Conservation (phyloP, 2,888 invertebrate species). For the Nematopogon swammerdamellus region DNA sequence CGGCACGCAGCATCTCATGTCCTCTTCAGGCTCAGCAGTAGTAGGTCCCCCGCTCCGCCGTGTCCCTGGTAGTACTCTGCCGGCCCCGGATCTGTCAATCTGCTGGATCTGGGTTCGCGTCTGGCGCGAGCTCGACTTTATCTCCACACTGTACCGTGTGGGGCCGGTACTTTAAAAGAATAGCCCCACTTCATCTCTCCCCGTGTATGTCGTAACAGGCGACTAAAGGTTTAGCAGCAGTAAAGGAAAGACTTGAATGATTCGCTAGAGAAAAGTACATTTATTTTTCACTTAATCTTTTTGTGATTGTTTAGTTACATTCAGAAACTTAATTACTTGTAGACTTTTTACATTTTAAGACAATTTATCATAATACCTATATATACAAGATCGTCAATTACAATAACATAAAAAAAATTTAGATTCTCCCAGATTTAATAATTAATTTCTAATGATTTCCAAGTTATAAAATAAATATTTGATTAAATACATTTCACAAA, state of each 20-base stretch:
- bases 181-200: too few relatives aligned
- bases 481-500: neutral
- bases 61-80: too few relatives aligned
- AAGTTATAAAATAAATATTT: neutral
- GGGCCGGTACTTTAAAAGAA: too few relatives aligned
- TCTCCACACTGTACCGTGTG: too few relatives aligned
- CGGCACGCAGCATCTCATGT: too few relatives aligned
- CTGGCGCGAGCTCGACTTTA: too few relatives aligned
- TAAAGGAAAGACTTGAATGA: constrained; percentile 1
- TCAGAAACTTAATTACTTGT: neutral
- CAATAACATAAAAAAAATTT: constrained; percentile 4
- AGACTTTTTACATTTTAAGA: constrained; percentile 2
- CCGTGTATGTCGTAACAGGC: too few relatives aligned
- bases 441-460: neutral
- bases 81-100: too few relatives aligned
- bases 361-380: constrained; percentile 4
- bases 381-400: constrained; percentile 1
- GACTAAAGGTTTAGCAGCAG: too few relatives aligned
- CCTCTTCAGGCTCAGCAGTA: too few relatives aligned
- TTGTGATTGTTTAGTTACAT: neutral
- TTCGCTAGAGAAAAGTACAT: neutral
- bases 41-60: too few relatives aligned
- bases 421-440: constrained; percentile 3
- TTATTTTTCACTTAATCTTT: neutral
- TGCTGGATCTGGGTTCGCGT: too few relatives aligned